Evolutionary conservation across 2,113 vertebrate species (phyloP).

Genomic region (Phasianus colchicus): DNA sequence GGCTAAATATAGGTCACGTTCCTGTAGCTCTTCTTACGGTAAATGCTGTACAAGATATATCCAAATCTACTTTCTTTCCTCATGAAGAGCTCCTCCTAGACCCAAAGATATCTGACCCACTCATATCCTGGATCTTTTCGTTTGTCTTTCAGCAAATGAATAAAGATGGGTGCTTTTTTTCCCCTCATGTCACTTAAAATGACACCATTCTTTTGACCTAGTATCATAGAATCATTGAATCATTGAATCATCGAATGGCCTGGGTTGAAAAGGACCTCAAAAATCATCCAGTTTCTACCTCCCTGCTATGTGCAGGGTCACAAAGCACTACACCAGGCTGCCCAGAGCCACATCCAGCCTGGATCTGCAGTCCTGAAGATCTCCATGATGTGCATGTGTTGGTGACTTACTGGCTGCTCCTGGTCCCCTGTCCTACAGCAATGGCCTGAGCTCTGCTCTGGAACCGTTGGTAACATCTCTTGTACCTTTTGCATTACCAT

Average conservation of each 20-base stretch:
- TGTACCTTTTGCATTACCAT: background rate
- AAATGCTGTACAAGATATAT: background rate
- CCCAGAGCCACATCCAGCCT: too few relatives aligned
- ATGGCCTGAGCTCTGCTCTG: background rate
- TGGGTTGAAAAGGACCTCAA: too few relatives aligned
- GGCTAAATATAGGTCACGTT: constrained; percentile 3
- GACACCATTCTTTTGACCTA: background rate
- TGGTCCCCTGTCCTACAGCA: background rate
- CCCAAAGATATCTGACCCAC: background rate
- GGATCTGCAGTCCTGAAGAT: background rate
- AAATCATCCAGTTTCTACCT: too few relatives aligned
- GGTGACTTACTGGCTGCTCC: background rate
- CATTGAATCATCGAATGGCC: too few relatives aligned
- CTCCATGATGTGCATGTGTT: rapidly evolving
- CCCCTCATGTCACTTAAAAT: background rate
- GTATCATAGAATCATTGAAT: too few relatives aligned
- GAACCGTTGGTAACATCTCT: rapidly evolving
- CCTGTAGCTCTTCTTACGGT: background rate
- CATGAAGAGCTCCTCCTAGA: background rate
- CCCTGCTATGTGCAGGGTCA: too few relatives aligned
- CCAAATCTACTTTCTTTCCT: background rate
- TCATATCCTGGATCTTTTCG: background rate
- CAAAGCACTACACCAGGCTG: too few relatives aligned
- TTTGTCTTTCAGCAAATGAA: background rate
- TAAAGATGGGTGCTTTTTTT: background rate